Percentiles rank a stretch among this genome's conserved stretches.
Conservation (phyloP, 2,113 vertebrate genomes). For the Aythya baeri region DNA sequence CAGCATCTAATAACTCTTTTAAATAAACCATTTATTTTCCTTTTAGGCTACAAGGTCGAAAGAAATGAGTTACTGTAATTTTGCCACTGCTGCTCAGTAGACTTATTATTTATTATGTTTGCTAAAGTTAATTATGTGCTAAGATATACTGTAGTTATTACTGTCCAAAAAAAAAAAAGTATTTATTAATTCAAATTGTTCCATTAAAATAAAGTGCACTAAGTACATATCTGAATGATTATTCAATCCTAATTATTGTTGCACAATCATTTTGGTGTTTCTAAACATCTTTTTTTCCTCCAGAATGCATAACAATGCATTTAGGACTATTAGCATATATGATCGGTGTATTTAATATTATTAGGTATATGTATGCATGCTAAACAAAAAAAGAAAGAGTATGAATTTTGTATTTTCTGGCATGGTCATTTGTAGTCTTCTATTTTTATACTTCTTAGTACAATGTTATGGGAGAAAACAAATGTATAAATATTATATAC, state of each 20-base stretch:
- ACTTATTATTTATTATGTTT: conserved; percentile 79
- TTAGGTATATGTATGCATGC: background rate
- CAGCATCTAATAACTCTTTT: background rate
- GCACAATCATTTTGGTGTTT: background rate
- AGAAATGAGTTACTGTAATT: conserved; percentile 78
- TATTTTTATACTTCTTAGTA: background rate
- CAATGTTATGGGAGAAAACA: background rate
- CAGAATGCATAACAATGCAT: conserved; percentile 5
- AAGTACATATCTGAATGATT: conserved; percentile 73
- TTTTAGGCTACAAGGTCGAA: conserved; percentile 23
- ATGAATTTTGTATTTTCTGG: background rate
- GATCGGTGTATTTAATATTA: background rate
- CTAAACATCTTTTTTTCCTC: background rate
- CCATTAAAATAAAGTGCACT: conserved; percentile 77
- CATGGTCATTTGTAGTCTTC: background rate
- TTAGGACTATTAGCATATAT: background rate
- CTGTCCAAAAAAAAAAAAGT: conserved; percentile 73
- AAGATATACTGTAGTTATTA: conserved; percentile 80
- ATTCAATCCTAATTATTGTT: conserved; percentile 54
- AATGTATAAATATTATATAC: background rate
- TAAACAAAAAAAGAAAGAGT: background rate
- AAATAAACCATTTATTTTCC: background rate
- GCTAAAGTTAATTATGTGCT: conserved; percentile 89
- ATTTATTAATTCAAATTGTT: conserved; percentile 83
- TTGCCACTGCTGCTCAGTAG: conserved; percentile 69